phyloP scores from a whole-genome alignment of 2,797 vertebrate genomes.

The Arnoldichthys spilopterus region DNA sequence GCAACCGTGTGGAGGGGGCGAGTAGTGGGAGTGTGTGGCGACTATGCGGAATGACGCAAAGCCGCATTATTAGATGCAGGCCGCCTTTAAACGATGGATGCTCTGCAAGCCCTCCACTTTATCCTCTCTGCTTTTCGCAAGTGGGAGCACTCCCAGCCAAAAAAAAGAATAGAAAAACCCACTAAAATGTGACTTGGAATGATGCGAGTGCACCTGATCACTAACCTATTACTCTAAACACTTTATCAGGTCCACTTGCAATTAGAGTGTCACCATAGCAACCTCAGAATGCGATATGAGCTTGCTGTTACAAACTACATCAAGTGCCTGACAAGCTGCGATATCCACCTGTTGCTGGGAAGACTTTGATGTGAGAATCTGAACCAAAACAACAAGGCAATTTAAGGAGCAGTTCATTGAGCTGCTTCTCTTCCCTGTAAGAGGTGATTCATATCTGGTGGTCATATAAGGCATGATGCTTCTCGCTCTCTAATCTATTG shows the following conservation, averaged over 20 bases:
- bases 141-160: neutral
- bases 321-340: neutral
- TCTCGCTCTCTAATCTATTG: neutral
- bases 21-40: constrained; percentile 38
- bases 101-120: constrained; percentile 18
- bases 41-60: constrained; percentile 48
- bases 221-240: neutral
- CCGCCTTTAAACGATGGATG: constrained; percentile 23
- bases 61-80: constrained; percentile 25
- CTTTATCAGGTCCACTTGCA: constrained; percentile 7
- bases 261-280: constrained; percentile 45
- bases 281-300: neutral
- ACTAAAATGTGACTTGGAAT: neutral
- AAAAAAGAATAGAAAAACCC: neutral
- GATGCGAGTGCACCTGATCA: constrained; percentile 1
- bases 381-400: constrained; percentile 20
- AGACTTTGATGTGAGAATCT: constrained; percentile 40
- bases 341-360: constrained; percentile 46
- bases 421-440: neutral
- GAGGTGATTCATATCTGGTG: constrained; percentile 24
- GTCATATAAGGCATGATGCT: neutral
- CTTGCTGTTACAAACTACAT: neutral
- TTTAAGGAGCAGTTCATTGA: constrained; percentile 7
- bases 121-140: constrained; percentile 32
- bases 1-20: constrained; percentile 46